Base-by-base conservation (phyloP, 2,113 vertebrate genomes). In the Cacatua alba region DNA sequence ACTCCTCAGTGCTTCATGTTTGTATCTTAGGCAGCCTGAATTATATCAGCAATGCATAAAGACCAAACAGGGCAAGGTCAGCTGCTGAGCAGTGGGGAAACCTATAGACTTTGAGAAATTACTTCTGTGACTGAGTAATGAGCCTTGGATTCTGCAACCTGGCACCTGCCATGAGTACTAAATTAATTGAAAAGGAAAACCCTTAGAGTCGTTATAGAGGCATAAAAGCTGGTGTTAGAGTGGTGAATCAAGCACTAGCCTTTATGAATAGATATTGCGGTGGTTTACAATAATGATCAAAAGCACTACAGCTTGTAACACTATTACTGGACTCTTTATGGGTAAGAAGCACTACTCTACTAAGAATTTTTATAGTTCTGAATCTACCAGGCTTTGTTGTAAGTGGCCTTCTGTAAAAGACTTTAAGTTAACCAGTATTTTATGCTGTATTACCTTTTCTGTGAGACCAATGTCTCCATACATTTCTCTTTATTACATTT, bases 141-240 rank as follows among this genome's bases (percentile, higher is more conserved):
- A 94, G 57, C 65, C 81, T 97, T 84, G 81, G 81, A 92, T 92
- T 95, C 78, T 94, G 93, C 89, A 96, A 87, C 84, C 91, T 95
- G 93, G 83, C 89, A 95, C 69, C 72, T 92, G 83, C 81, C 74
- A 86, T 39, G 51, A 91, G 55, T 82, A 79, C 57, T 86, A 71
- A 57, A 91, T 78, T 94, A 97, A 95, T 75, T 88, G 89, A 78
- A 91, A 94, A 95, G 13, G 39, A 92, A 92, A 96, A 60, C 35
- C 31, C 77, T 95, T 55, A 39, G 69, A 91, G 57, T 44, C 1
- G 3, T 82, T 94, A 92, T 2, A 77, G 55, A 92, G 48, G 62
- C 69, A 91, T 94, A 94, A 96, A 96, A 94, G 43, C 71, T 72
- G 26, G 69, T 86, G 39, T 84, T 91, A 74, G 37, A 68, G 48